These are phyloP conservation scores for Coleophora flavipennella DNA, from an alignment of 2,888 invertebrate genomes.

Conservation along the genomic window DNA sequence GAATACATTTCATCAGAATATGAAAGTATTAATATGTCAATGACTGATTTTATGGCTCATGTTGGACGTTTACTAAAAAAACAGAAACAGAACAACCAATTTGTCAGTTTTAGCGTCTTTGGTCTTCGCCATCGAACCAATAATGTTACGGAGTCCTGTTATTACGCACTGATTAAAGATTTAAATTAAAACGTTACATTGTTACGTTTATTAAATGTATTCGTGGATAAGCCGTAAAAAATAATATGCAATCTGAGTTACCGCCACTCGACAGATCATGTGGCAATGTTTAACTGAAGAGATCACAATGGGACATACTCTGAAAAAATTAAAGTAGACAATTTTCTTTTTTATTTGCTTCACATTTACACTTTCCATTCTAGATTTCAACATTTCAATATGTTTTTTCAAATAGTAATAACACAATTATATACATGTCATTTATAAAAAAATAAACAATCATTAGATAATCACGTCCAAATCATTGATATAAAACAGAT, in stretches of 20 bases:
- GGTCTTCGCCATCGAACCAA: not conserved
- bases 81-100: not conserved
- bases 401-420: too few relatives aligned
- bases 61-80: not conserved
- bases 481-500: too few relatives aligned
- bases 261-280: constrained; percentile 1
- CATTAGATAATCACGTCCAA: too few relatives aligned
- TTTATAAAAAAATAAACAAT: too few relatives aligned
- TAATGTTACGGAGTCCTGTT: not conserved
- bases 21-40: not conserved
- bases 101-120: not conserved
- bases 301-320: constrained; percentile 1
- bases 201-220: not conserved
- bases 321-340: not conserved
- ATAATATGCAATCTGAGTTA: not conserved
- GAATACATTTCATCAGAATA: too few relatives aligned
- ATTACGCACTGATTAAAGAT: not conserved
- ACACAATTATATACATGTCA: too few relatives aligned
- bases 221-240: not conserved
- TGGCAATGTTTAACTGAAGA: constrained; percentile 1
- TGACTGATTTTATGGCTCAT: not conserved
- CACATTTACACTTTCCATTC: constrained; percentile 1
- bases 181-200: not conserved
- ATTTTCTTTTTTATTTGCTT: constrained; percentile 4
- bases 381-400: constrained; percentile 5